These are phyloP conservation scores for Pardalotus punctatus DNA, from an alignment of 2,113 vertebrate species.

Conservation along the genomic window DNA sequence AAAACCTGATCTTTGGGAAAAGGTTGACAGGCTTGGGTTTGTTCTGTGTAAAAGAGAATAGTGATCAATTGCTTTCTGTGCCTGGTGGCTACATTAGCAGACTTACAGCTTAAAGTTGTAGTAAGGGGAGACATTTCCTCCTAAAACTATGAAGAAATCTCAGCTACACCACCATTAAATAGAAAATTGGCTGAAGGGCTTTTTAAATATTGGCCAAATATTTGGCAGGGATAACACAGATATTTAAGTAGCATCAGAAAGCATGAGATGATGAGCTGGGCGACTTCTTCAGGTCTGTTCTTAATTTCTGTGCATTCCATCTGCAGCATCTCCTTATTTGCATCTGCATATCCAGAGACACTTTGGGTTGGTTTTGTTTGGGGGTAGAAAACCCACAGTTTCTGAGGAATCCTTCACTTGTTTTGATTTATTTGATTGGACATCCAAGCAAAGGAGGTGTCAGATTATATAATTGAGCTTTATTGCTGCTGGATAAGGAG, in stretches of 20 bases:
- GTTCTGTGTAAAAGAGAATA: not conserved
- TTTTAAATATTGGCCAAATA: not conserved
- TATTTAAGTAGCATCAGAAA: not conserved
- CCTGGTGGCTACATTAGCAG: not conserved
- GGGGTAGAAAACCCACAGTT: not conserved
- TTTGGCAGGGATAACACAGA: not conserved
- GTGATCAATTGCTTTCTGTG: not conserved
- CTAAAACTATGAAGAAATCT: not conserved
- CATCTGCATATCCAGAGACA: not conserved
- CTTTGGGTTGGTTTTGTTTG: no score
- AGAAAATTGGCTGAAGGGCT: not conserved
- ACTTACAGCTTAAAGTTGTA: not conserved
- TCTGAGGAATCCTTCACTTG: not conserved
- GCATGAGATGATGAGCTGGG: not conserved
- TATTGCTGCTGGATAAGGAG: slow-evolving; percentile 3
- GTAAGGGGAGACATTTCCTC: not conserved
- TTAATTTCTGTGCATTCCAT: not conserved
- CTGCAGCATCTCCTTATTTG: not conserved
- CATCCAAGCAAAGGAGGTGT: slow-evolving; percentile 4
- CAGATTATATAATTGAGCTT: slow-evolving; percentile 44
- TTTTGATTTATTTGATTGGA: not conserved
- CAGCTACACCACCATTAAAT: not conserved
- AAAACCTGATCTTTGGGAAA: not conserved
- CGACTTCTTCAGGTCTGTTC: not conserved
- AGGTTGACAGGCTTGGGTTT: not conserved